Evolutionary conservation across 2,797 vertebrate genomes (phyloP).

Genomic region (Enteromius mattozi): DNA sequence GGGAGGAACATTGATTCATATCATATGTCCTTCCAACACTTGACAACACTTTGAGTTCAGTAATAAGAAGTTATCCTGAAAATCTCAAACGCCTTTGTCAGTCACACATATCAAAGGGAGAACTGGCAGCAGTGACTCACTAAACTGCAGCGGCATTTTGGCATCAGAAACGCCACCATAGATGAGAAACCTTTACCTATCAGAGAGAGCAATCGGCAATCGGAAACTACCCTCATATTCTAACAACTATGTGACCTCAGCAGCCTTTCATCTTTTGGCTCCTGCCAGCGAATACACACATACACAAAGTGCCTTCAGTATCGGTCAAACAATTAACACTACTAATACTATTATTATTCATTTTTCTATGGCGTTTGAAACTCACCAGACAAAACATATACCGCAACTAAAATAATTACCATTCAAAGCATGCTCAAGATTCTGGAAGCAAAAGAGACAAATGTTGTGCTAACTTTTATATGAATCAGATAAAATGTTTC

Average conservation of each 20-base stretch:
- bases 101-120: conserved; percentile 1
- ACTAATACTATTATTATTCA: neutral
- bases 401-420: conserved; percentile 43
- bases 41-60: conserved; percentile 32
- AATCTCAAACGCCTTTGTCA: conserved; percentile 44
- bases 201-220: conserved; percentile 38
- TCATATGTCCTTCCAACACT: conserved; percentile 36
- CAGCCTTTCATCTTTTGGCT: conserved; percentile 42
- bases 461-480: conserved; percentile 37
- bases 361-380: conserved; percentile 44
- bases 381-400: conserved; percentile 44
- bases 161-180: conserved; percentile 36
- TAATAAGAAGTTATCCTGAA: conserved; percentile 21
- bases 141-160: conserved; percentile 30
- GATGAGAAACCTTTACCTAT: conserved; percentile 38
- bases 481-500: conserved; percentile 57
- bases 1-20: conserved; percentile 40
- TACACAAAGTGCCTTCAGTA: neutral
- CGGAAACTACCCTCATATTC: conserved; percentile 48
- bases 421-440: neutral
- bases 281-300: conserved; percentile 34
- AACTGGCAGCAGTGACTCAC: conserved; percentile 20
- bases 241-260: conserved; percentile 40
- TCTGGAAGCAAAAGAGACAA: neutral
- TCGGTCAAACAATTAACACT: conserved; percentile 16